Percentiles rank a stretch among this genome's conserved stretches.
These are phyloP conservation scores for Actinopyga echinites DNA, from an alignment of 53 echinoderm and acorn worm genomes.

Conservation along the genomic window DNA sequence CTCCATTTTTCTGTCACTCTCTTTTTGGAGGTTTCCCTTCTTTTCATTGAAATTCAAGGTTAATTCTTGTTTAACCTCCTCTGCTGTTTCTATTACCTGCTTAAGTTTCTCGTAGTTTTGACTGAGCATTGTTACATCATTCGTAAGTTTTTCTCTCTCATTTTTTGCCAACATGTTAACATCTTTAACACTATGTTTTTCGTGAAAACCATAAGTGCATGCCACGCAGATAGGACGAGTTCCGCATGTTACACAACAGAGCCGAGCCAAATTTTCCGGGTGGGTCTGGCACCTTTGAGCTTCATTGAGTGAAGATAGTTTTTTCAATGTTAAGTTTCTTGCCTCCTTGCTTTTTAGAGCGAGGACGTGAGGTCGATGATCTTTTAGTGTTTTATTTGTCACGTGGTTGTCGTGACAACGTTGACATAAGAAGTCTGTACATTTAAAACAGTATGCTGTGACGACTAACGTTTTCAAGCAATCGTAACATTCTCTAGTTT, in stretches of 20 bases:
- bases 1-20: too few species aligned
- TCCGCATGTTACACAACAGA: not conserved
- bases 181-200: not conserved
- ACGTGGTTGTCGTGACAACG: not conserved
- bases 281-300: not conserved
- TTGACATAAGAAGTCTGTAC: not conserved
- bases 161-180: not conserved
- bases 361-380: not conserved
- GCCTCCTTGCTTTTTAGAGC: not conserved
- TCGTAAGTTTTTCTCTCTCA: not conserved
- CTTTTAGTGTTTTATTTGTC: not conserved
- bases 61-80: too few species aligned
- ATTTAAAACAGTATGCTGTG: constrained; percentile 13
- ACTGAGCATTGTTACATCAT: too few species aligned
- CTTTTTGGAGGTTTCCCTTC: too few species aligned
- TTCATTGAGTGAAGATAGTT: not conserved
- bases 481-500: not conserved
- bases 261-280: not conserved
- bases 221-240: not conserved
- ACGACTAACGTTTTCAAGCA: not conserved
- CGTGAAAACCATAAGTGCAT: not conserved
- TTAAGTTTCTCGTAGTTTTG: too few species aligned
- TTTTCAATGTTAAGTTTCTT: not conserved
- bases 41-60: too few species aligned
- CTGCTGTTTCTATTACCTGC: too few species aligned